Evolutionary conservation across 2,888 invertebrate species (phyloP), one percentile per base, ranked within the genome.

Genomic region (Eupeodes latifasciatus): DNA sequence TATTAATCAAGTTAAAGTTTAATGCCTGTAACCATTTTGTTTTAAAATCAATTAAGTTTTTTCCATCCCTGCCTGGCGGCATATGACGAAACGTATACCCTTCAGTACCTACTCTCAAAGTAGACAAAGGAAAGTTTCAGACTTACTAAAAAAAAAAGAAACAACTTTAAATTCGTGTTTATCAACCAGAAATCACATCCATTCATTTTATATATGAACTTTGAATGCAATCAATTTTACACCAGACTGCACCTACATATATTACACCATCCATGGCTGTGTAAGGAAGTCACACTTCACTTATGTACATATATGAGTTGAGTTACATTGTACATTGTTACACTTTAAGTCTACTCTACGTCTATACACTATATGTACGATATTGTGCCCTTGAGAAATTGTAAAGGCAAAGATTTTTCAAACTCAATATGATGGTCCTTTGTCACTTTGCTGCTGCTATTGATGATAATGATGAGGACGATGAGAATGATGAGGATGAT

Each of bases 201-300:
- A 82, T 82, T 82, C 82, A 86, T 75, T 62, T 57, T 40, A 40
- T 40, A 5, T 40, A 6, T 9, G 40, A 40, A 51, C 9, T 74
- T 66, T 75, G 82, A 75, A 79, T 86, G 78, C 69, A 86, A 86
- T 86, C 82, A 86, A 86, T 79, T 86, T 79, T 71, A 67, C 86
- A 44, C 74, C 75, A 82, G 77, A 78, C 57, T 62, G 64, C 78
- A 75, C 75, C 79, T 53, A n/a, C n/a, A 77, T 49, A 19, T 51
- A n/a, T 6, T 19, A 27, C 27, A 27, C 27, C 27, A 27, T 27
- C 27, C 27, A 59, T 19, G 64, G 5, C 27, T 27, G 27, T 27
- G 27, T 40, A 40, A 7, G 40, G 40, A 40, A 40, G 27, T 9
- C 40, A 40, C 40, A 40, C 40, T 40, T 40, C 40, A 7, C 40